Evolutionary conservation across 2,888 invertebrate genomes (phyloP).

Genomic region (Pachliopta kotzebuea): DNA sequence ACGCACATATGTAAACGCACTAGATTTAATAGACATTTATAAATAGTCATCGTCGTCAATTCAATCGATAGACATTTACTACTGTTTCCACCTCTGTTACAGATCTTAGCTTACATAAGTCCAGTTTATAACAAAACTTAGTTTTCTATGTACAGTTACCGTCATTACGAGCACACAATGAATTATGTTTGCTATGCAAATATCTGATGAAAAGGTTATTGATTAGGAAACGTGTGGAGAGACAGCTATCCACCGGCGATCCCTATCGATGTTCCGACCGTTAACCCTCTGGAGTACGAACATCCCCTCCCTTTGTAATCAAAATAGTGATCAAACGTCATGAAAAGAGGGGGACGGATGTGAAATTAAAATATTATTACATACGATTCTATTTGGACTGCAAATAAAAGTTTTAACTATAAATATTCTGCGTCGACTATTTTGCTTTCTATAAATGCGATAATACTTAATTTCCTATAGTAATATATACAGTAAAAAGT

Average conservation of each 20-base stretch:
- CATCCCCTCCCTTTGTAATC: slow-evolving; percentile 63
- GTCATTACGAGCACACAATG: neutral
- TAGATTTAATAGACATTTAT: too few relatives aligned
- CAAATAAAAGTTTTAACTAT: neutral
- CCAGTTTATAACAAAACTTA: neutral
- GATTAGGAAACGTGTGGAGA: slow-evolving; percentile 41
- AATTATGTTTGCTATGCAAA: neutral
- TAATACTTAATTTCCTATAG: too few relatives aligned
- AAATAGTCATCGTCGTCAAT: too few relatives aligned
- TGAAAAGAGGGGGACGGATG: slow-evolving; percentile 55
- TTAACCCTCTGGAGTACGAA: slow-evolving; percentile 46
- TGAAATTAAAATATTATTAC: slow-evolving; percentile 63
- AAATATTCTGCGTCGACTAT: neutral
- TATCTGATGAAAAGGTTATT: slow-evolving; percentile 11
- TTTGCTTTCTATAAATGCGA: too few relatives aligned
- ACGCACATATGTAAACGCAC: too few relatives aligned
- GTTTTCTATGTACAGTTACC: neutral
- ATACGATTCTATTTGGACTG: slow-evolving; percentile 38
- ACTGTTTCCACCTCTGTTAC: too few relatives aligned
- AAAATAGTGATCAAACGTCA: slow-evolving; percentile 73
- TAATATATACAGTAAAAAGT: too few relatives aligned
- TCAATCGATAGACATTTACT: too few relatives aligned
- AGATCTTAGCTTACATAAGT: too few relatives aligned
- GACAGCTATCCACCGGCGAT: slow-evolving; percentile 46
- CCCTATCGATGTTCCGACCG: slow-evolving; percentile 68